Conservation (phyloP, 2,888 invertebrate species). For the Suillia variegata region DNA sequence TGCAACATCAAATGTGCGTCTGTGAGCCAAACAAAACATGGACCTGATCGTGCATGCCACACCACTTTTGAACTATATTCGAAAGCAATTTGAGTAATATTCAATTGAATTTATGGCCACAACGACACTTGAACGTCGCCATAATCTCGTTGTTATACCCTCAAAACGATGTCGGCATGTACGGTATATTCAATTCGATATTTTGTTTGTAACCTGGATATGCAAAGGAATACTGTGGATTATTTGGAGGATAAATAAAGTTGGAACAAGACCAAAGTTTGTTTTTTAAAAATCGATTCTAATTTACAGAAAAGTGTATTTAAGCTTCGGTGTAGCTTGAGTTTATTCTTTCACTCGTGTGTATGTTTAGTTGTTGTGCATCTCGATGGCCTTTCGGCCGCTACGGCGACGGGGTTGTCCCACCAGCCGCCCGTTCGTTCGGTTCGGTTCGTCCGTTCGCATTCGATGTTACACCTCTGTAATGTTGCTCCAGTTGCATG, state of each 20-base stretch:
- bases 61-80: constrained; percentile 23
- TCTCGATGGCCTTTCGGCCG: constrained; percentile 11
- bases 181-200: neutral
- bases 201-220: too few relatives aligned
- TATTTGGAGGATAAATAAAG: too few relatives aligned
- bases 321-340: too few relatives aligned
- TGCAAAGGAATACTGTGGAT: too few relatives aligned
- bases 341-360: neutral
- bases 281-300: too few relatives aligned
- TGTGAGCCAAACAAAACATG: neutral
- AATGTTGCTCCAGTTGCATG: constrained; percentile 42
- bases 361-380: constrained; percentile 5
- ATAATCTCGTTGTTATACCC: neutral
- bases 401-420: neutral
- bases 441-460: neutral
- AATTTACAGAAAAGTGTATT: too few relatives aligned
- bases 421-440: neutral
- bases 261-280: too few relatives aligned
- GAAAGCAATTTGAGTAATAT: constrained; percentile 53
- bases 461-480: constrained; percentile 34
- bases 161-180: neutral
- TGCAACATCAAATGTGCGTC: constrained; percentile 25
- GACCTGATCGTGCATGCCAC: constrained; percentile 16
- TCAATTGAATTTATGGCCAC: constrained; percentile 55
- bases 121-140: constrained; percentile 42